phyloP scores from a whole-genome alignment of 2,888 invertebrate species.

The Tipula unca region DNA sequence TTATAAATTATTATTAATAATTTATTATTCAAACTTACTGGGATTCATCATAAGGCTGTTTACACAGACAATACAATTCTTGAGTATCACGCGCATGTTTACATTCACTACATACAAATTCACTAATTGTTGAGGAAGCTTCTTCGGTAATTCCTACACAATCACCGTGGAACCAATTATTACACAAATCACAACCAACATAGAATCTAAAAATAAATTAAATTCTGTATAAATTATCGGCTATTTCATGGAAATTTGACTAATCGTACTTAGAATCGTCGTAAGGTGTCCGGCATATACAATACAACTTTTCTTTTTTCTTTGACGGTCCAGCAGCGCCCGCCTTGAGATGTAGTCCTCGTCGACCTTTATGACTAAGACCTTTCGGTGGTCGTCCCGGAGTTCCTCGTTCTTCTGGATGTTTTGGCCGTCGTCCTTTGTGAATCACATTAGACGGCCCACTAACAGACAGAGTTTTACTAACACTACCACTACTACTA shows the following conservation, averaged over 20 bases:
- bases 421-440: neutral
- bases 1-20: neutral
- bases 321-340: conserved; percentile 33
- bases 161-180: conserved; percentile 97
- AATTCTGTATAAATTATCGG: neutral
- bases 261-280: conserved; percentile 79
- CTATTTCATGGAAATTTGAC: neutral
- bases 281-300: conserved; percentile 88
- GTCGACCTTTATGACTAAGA: neutral
- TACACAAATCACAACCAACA: conserved; percentile 94
- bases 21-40: conserved; percentile 56
- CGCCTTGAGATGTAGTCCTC: neutral
- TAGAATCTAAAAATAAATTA: conserved; percentile 61
- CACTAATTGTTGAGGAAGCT: conserved; percentile 80
- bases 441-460: neutral
- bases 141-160: conserved; percentile 92
- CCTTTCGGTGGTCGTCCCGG: neutral
- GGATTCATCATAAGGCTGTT: conserved; percentile 93
- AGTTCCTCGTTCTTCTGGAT: conserved; percentile 45
- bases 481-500: conserved; percentile 29
- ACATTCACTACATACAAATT: conserved; percentile 83
- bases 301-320: conserved; percentile 75
- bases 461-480: neutral
- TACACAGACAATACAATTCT: conserved; percentile 92
- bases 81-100: conserved; percentile 78